Evolutionary conservation across 2,113 vertebrate genomes (phyloP).

Genomic region (Bubalus kerabau): DNA sequence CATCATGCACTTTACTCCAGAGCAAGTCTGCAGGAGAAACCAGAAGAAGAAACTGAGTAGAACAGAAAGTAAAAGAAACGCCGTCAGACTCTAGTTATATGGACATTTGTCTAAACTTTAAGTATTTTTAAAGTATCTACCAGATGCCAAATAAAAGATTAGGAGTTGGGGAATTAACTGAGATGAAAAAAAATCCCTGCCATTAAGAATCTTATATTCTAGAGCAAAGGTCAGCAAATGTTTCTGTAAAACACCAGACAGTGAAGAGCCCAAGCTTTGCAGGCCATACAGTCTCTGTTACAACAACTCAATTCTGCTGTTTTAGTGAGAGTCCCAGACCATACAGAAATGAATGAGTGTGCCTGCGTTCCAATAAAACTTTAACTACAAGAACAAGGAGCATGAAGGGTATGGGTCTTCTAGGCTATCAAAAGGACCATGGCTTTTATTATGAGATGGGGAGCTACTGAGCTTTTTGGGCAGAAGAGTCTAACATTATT

Average conservation of each 20-base stretch:
- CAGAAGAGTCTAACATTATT: not conserved
- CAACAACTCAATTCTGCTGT: not conserved
- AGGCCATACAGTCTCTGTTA: not conserved
- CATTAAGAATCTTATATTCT: not conserved
- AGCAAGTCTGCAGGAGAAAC: not conserved
- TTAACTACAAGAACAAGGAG: not conserved
- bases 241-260: not conserved
- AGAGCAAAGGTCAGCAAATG: not conserved
- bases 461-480: not conserved
- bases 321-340: not conserved
- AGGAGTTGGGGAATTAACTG: not conserved
- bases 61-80: not conserved
- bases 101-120: not conserved
- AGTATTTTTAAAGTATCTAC: not conserved
- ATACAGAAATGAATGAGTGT: not conserved
- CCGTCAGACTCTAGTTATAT: not conserved
- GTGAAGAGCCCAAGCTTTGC: not conserved
- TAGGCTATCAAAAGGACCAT: not conserved
- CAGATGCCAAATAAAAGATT: not conserved
- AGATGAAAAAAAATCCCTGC: not conserved
- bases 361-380: not conserved
- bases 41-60: not conserved
- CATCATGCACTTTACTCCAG: not conserved
- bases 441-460: not conserved
- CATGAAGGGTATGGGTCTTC: not conserved